Evolutionary conservation across 2,888 invertebrate species (phyloP), one percentile per base, ranked within the genome.

Genomic region (Pristionchus exspectatus): DNA sequence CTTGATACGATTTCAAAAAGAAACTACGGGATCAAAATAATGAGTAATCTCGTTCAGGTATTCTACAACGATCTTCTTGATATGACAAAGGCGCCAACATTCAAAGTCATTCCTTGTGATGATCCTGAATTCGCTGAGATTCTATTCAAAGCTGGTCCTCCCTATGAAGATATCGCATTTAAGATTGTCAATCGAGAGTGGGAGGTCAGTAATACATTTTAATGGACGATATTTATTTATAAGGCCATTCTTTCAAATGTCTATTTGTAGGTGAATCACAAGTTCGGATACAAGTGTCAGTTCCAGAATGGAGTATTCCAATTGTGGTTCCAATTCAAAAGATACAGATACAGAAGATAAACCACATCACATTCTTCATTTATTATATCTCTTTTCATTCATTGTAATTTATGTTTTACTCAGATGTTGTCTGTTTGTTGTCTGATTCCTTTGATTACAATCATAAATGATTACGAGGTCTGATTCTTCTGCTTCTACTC

Each of bases 291-390:
- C 96, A 96, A 98, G 87, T 99, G 99, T 95, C 99, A 99, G 96
- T 99, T 99, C 96, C 98, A 98, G 95, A 99, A 99, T 96, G 99
- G 99, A 95, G 99, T 99, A 93, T 99, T 99, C 95, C 99, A 99
- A 95, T 96, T 99, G 66, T 99, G 99, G 99, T 99, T 99, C 96
- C 99, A 99, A 95, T 99, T 99, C 96, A 99, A 99, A 96, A 96
- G 98, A 93, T 99, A 99, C 95, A 96, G 99, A 92, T 99, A 99
- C 96, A 96, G 99, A 86, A 95, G 96, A 95, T 96, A 92, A 95
- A 77, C 24, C 74, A 44, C 33, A 7, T 38, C 54, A 24, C 63
- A 16, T 38, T 66, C n/a, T 81, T 84, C 33, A 2, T 18, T n/a
- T 21, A 44, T 50, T 50, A 50, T 1, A 5, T 81, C 27, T 83